phyloP scores from a whole-genome alignment of 2,113 vertebrate genomes.

The Pungitius pungitius region DNA sequence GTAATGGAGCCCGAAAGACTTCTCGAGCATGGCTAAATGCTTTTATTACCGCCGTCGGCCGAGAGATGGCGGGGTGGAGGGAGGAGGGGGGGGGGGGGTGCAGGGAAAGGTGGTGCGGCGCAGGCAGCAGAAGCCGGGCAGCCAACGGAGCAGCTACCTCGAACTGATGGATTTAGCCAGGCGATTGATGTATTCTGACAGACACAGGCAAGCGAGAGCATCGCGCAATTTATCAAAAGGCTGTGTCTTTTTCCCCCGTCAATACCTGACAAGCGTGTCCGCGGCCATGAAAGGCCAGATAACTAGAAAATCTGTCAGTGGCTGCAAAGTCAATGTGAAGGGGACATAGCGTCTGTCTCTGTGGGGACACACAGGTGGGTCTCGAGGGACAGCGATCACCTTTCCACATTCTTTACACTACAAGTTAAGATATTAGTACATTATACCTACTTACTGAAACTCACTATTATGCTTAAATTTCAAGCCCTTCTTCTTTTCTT shows the following conservation, averaged over 20 bases:
- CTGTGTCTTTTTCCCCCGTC: conserved; percentile 63
- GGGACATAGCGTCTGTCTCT: conserved; percentile 4
- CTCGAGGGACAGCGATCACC: conserved; percentile 1
- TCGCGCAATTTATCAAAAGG: conserved; percentile 77
- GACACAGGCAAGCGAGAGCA: conserved; percentile 55
- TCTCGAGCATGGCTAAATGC: conserved; percentile 76
- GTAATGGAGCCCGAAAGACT: conserved; percentile 71
- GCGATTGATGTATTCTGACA: conserved; percentile 78
- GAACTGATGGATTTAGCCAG: conserved; percentile 74
- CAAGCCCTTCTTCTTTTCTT: conserved; percentile 44
- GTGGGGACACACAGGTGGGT: background rate
- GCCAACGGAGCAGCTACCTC: conserved; percentile 63
- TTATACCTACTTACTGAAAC: background rate
- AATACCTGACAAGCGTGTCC: conserved; percentile 68
- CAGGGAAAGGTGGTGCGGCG: conserved; percentile 1
- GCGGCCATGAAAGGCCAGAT: conserved; percentile 47
- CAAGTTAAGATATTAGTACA: background rate
- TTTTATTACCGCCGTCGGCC: conserved; percentile 54
- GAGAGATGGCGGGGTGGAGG: conserved; percentile 12
- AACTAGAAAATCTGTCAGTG: conserved; percentile 45
- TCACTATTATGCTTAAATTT: conserved; percentile 46
- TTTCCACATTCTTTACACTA: background rate
- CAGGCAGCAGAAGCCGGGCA: conserved; percentile 29
- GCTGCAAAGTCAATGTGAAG: conserved; percentile 20
- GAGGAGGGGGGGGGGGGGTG: no score